phyloP scores from a whole-genome alignment of 2,113 vertebrate genomes.

The Candoia aspera region DNA sequence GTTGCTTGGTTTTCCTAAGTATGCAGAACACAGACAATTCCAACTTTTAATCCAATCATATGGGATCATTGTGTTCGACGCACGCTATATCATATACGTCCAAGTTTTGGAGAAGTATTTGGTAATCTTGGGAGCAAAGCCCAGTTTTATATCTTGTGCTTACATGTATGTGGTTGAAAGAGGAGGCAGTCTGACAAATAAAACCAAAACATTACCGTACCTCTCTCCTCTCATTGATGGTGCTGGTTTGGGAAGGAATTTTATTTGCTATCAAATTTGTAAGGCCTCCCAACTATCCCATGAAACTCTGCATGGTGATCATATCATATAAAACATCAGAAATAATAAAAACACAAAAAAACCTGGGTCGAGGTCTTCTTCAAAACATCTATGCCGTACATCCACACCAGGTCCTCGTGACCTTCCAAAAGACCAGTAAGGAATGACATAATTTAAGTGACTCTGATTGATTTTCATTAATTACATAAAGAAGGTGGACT shows the following conservation, averaged over 20 bases:
- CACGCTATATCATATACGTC: neutral
- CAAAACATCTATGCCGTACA: too few species aligned
- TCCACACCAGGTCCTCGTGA: too few species aligned
- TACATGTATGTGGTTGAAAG: neutral
- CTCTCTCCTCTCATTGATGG: neutral
- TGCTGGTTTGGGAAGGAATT: neutral
- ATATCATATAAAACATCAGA: neutral
- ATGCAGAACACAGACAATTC: too few species aligned
- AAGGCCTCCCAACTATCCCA: neutral
- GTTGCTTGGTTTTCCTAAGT: neutral
- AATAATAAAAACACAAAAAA: too few species aligned
- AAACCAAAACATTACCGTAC: neutral
- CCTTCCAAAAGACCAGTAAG: too few species aligned
- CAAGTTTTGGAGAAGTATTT: too few species aligned
- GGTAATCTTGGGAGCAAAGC: neutral
- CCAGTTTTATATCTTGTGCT: neutral
- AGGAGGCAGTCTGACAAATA: neutral
- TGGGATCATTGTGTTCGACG: neutral
- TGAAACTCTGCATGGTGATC: neutral
- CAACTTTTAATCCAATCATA: neutral
- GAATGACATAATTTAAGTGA: too few species aligned
- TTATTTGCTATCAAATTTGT: neutral
- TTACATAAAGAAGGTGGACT: too few species aligned
- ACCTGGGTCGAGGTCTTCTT: too few species aligned
- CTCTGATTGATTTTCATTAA: too few species aligned